Base-by-base conservation (phyloP, 2,797 vertebrate genomes). In the Tamandua tetradactyla region DNA sequence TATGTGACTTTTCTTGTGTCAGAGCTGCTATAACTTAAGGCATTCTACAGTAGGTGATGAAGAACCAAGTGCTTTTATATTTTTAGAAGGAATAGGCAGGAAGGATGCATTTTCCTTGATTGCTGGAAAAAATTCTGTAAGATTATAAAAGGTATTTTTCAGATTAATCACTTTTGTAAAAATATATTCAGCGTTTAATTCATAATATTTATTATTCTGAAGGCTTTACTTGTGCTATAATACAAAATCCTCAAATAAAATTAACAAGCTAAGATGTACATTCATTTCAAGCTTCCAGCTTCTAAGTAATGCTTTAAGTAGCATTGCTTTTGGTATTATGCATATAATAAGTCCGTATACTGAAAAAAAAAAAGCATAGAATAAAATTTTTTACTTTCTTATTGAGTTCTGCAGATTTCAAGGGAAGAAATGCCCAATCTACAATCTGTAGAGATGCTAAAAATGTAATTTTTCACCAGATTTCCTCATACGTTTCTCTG, bases 1-100 rank as follows among this genome's bases (percentile, higher is more conserved):
- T 96, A 95, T 97, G 96, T 96, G 68, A 97, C 96, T 97, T 97
- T 94, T 96, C 93, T 96, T 96, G 82, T 94, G 81, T 96, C 80
- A 69, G 57, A 89, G 94, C 96, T 75, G 59, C 62, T 97, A 40
- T 78, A 94, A 1, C 2, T 8, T 96, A 93, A 37, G 7, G 76
- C 94, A 79, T 93, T 87, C 52, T 85, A 23, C 1, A 32, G 25
- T 55, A 92, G 7, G 76, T 61, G 27, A 86, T 82, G 6, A 93
- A 22, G 6, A 74, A 59, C 74, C 10, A 59, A n/a, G 6, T 75
- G 74, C 76, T 22, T 40, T 75, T 55, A 42, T 87, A 14, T 69
- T 71, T 80, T 23, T 44, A 79, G 57, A 68, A 74, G 18, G 1
- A 75, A 61, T 81, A 85, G 37, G 5, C 2, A 86, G 11, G 8